Evolutionary conservation across 2,797 vertebrate species (phyloP).

Genomic region (Loris lydekkerianus): DNA sequence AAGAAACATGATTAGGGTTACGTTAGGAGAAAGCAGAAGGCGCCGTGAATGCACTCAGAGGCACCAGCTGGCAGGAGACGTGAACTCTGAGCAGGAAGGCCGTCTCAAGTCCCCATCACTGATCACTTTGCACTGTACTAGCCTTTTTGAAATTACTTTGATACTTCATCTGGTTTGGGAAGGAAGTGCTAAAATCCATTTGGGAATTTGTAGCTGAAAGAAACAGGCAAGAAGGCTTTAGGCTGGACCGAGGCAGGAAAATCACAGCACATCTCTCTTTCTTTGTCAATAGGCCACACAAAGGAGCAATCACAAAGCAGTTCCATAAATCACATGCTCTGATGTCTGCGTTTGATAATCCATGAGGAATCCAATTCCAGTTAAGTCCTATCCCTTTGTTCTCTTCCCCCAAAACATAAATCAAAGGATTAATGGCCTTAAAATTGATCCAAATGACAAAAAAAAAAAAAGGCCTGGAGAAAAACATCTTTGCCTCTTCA

Average conservation of each 20-base stretch:
- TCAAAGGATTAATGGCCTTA: constrained; percentile 58
- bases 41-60: neutral
- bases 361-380: constrained; percentile 43
- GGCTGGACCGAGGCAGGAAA: neutral
- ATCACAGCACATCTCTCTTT: neutral
- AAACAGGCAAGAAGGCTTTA: neutral
- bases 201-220: neutral
- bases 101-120: neutral
- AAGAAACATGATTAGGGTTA: neutral
- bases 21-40: neutral
- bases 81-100: neutral
- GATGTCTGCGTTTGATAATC: constrained; percentile 23
- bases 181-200: neutral
- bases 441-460: constrained; percentile 56
- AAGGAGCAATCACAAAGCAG: neutral
- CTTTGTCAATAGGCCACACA: neutral
- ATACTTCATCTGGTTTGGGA: neutral
- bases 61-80: neutral
- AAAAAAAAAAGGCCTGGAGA: constrained; percentile 54
- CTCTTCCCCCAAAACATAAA: constrained; percentile 28
- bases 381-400: constrained; percentile 15
- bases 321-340: constrained; percentile 31
- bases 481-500: constrained; percentile 43
- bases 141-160: neutral
- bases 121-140: neutral